Conservation (phyloP, 2,113 vertebrate genomes). For the Delphinapterus leucas region DNA sequence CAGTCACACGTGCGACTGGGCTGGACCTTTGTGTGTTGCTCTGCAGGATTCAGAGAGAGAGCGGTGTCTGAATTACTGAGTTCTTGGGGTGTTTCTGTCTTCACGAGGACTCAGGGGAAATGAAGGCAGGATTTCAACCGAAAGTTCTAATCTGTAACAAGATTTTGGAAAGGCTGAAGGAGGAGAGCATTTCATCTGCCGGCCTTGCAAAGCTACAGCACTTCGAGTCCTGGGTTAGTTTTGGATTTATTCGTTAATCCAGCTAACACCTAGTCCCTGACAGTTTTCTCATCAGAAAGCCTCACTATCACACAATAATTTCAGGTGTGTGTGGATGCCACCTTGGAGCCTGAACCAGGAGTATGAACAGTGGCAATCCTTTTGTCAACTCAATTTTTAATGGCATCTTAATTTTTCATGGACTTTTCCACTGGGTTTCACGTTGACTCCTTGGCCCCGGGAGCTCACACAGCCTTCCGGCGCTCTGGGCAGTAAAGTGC, state of each 20-base stretch:
- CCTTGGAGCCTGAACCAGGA: constrained; percentile 10
- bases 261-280: constrained; percentile 51
- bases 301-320: constrained; percentile 9
- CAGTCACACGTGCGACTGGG: too few species aligned
- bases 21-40: background rate
- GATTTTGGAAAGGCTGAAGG: background rate
- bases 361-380: constrained; percentile 26
- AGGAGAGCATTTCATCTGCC: rapidly evolving
- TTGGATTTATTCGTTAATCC: constrained; percentile 57
- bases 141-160: background rate
- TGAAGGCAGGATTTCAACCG: rapidly evolving
- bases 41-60: background rate
- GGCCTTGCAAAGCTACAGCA: constrained; percentile 17
- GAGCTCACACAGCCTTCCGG: constrained; percentile 29
- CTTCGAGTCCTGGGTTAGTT: constrained; percentile 64
- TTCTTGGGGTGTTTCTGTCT: background rate
- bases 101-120: rapidly evolving
- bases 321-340: background rate
- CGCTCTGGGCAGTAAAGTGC: constrained; percentile 56
- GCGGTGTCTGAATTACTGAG: too few species aligned
- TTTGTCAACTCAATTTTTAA: constrained; percentile 66
- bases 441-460: background rate
- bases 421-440: background rate
- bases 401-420: constrained; percentile 43
- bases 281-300: constrained; percentile 54